Evolutionary conservation across 2,113 vertebrate genomes (phyloP).

Genomic region (Uria aalge): DNA sequence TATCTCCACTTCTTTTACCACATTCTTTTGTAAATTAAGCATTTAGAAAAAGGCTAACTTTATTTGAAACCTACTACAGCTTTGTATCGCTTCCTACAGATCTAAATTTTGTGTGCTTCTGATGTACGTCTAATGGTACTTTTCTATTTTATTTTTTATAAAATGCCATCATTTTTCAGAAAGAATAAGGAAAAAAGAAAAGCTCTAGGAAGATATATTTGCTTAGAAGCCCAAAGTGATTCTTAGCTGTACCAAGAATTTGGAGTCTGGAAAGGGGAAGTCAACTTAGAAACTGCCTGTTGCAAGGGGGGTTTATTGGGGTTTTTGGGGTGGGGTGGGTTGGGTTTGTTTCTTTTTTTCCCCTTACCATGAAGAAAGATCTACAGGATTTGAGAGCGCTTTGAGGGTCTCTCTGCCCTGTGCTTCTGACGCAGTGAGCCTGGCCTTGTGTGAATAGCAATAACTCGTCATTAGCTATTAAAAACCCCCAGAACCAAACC

Average conservation of each 20-base stretch:
- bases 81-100: background rate
- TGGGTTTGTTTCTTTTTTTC: background rate
- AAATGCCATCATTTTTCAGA: background rate
- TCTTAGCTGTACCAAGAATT: background rate
- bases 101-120: background rate
- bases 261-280: background rate
- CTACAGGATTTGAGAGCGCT: background rate
- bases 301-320: accelerated
- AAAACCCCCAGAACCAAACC: background rate
- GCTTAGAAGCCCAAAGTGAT: background rate
- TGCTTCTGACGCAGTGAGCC: background rate
- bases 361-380: background rate
- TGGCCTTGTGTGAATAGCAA: background rate
- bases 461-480: background rate
- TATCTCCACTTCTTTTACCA: background rate
- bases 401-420: background rate
- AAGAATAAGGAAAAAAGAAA: background rate
- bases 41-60: constrained; percentile 7
- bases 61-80: constrained; percentile 5
- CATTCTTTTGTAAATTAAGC: background rate
- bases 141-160: background rate
- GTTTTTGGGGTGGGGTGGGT: accelerated
- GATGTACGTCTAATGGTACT: background rate
- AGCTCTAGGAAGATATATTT: background rate
- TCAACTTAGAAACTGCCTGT: background rate